Evolutionary conservation across 2,888 invertebrate species (phyloP).

Genomic region (Eupithecia pulchellata): DNA sequence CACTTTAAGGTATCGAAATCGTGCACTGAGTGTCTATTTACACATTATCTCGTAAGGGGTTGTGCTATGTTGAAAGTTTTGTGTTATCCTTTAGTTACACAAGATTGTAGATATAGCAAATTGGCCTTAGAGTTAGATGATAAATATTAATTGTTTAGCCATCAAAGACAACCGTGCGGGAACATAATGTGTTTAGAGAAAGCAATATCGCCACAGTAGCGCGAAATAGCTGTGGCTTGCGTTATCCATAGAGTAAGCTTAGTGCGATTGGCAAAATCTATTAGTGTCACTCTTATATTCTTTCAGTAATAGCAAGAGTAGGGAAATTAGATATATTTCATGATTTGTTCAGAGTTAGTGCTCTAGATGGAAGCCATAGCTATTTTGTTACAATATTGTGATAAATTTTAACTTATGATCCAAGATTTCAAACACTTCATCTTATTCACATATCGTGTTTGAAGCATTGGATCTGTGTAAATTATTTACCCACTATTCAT

Average conservation of each 20-base stretch:
- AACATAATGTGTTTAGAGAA: conserved; percentile 77
- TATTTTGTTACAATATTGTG: conserved; percentile 52
- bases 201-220: conserved; percentile 60
- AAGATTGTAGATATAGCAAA: conserved; percentile 81
- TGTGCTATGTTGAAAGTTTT: conserved; percentile 76
- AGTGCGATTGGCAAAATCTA: not conserved
- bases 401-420: conserved; percentile 55
- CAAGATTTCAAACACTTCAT: conserved; percentile 55
- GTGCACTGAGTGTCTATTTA: conserved; percentile 78
- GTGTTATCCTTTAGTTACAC: conserved; percentile 73
- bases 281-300: not conserved
- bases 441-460: conserved; percentile 17
- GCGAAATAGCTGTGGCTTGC: not conserved
- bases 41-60: conserved; percentile 59
- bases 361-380: conserved; percentile 8
- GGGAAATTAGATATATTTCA: not conserved
- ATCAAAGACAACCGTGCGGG: conserved; percentile 65
- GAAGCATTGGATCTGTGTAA: conserved; percentile 50
- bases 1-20: conserved; percentile 73
- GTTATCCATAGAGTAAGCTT: not conserved
- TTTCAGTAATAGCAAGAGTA: not conserved
- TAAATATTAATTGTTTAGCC: conserved; percentile 67
- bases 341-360: not conserved
- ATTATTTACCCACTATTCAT: too few species aligned
- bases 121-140: conserved; percentile 80